Evolutionary conservation across 1,140 invertebrate genomes (phyloP).

Genomic region (Cheumatopsyche charites): DNA sequence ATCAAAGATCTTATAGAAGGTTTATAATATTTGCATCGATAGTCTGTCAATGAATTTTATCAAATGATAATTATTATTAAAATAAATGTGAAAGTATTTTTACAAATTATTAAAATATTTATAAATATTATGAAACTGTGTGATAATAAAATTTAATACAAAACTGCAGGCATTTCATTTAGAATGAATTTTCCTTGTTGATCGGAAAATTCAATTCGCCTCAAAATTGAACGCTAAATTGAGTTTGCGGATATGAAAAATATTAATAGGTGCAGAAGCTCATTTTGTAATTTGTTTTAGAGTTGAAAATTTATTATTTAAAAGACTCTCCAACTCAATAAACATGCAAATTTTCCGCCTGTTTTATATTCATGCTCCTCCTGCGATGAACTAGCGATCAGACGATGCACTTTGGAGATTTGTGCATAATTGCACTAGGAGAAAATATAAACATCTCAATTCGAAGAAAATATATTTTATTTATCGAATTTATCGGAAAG

Average conservation of each 20-base stretch:
- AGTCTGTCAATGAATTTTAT: not conserved
- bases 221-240: too few relatives aligned
- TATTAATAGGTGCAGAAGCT: too few relatives aligned
- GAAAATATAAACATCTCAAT: too few relatives aligned
- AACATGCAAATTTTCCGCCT: conserved; percentile 11
- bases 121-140: too few relatives aligned
- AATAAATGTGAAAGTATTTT: not conserved
- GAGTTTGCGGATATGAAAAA: too few relatives aligned
- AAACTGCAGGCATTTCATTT: too few relatives aligned
- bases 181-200: too few relatives aligned
- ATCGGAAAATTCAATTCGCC: too few relatives aligned
- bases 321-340: conserved; percentile 17
- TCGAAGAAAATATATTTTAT: too few relatives aligned
- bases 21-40: not conserved
- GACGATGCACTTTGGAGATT: conserved; percentile 10
- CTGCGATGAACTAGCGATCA: not conserved
- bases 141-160: too few relatives aligned
- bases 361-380: conserved; percentile 2
- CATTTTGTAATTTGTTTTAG: not conserved
- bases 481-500: too few relatives aligned
- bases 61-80: not conserved
- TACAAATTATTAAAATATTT: not conserved
- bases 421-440: not conserved
- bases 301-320: conserved; percentile 11
- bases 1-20: conserved; percentile 5